Evolutionary conservation across 2,113 vertebrate genomes (phyloP).

Genomic region (Jacana jacana): DNA sequence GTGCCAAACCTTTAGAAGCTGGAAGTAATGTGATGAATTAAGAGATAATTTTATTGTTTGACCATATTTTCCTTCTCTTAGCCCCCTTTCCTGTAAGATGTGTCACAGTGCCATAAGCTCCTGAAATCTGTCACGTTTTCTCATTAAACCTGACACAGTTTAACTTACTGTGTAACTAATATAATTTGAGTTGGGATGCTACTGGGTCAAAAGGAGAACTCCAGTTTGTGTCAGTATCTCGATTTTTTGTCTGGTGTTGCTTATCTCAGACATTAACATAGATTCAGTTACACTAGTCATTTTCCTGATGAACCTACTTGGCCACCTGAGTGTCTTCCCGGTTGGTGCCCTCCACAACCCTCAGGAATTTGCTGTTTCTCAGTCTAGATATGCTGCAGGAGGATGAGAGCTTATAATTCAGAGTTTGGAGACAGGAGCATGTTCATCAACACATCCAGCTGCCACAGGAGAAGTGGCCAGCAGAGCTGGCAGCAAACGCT

Average conservation of each 20-base stretch:
- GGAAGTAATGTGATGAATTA: background rate
- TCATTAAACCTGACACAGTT: background rate
- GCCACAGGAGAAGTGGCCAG: background rate
- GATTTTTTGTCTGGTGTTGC: background rate
- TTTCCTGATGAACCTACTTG: background rate
- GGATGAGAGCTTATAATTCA: background rate
- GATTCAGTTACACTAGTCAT: background rate
- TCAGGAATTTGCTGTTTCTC: background rate
- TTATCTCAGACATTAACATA: rapidly evolving
- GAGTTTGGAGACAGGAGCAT: background rate
- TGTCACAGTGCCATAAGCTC: background rate
- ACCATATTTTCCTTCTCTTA: background rate
- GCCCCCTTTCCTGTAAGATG: background rate
- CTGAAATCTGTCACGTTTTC: background rate
- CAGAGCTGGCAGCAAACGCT: background rate
- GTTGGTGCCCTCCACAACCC: background rate
- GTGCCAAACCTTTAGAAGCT: background rate
- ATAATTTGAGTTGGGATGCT: background rate
- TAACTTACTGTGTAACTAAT: background rate
- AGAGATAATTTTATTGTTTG: background rate
- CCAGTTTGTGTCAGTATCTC: background rate
- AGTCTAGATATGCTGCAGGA: background rate
- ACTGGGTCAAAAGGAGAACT: background rate
- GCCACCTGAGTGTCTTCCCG: background rate
- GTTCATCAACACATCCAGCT: rapidly evolving